Evolutionary conservation across 1,140 invertebrate species (phyloP), one percentile per base, ranked within the genome.

Genomic region (Drosophila chauvacae): DNA sequence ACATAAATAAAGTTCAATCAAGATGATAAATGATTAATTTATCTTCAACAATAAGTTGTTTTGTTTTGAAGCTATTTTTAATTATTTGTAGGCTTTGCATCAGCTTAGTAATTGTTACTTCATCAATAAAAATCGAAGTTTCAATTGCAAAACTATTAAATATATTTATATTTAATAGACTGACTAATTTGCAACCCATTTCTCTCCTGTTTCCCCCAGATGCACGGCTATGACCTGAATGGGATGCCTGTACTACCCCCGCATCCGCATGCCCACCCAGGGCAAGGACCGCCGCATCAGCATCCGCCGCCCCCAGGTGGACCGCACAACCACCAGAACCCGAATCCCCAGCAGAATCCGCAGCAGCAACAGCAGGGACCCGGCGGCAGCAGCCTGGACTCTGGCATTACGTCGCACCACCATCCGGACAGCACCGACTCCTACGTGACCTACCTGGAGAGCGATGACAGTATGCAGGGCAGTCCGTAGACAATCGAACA

Each of bases 381-480:
- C 13, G 77, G 79, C 2, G 91, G 90, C 51, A 91, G 85, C 93
- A 90, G 86, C 60, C 53, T 92, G 84, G 91, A 92, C 64, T 91
- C 90, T 92, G 93, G 94, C 11, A 94, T 95, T 56, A 92, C 92
- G 55, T 91, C 92, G 61, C 90, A 92, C 64, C 92, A 93, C 70
- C 96, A 97, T 92, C 96, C 96, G 16, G 96, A 97, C 93, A 96
- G 96, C 66, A 96, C 96, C 9, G 97, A 97, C 91, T 97, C 96
- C 92, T 97, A 97, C 93, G 97, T 97, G 50, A 97, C 97, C 45
- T 97, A 97, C 93, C 94, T 97, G 57, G 97, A 97, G 92, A 97
- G 96, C 92, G 97, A 97, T 93, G 96, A 96, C 92, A 96, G 95
- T 92, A 94, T 95, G 68, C 95, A 95, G 45, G 94, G 95, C 60